Conservation (phyloP, 2,888 invertebrate species). For the Candidula unifasciata region DNA sequence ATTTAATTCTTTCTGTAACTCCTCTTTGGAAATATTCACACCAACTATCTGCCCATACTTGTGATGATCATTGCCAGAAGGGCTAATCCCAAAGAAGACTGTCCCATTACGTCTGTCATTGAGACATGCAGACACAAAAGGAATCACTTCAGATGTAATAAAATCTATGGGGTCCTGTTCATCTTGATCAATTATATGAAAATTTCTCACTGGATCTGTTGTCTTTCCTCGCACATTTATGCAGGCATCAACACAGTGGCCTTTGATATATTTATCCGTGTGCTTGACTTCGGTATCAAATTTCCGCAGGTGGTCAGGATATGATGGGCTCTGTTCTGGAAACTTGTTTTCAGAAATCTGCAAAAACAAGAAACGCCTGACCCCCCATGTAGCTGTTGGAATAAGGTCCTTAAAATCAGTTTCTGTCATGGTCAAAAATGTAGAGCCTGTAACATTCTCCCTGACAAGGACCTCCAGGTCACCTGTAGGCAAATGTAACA, state of each 20-base stretch:
- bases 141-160: conserved; percentile 41
- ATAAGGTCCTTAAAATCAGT: conserved; percentile 31
- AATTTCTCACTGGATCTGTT: conserved; percentile 40
- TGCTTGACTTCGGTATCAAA: conserved; percentile 36
- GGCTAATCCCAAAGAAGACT: conserved; percentile 56
- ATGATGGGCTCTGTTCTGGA: background rate
- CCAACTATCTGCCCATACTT: conserved; percentile 57
- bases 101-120: conserved; percentile 54
- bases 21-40: conserved; percentile 50
- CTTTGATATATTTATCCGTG: conserved; percentile 38
- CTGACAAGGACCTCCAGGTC: conserved; percentile 31
- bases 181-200: conserved; percentile 26
- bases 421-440: conserved; percentile 41
- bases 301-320: background rate
- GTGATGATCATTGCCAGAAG: background rate
- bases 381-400: conserved; percentile 33
- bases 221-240: conserved; percentile 25
- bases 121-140: conserved; percentile 54
- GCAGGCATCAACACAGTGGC: conserved; percentile 28
- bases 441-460: conserved; percentile 42
- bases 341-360: background rate
- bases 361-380: conserved; percentile 3
- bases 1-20: conserved; percentile 45
- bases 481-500: background rate
- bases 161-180: conserved; percentile 7